Evolutionary conservation across 2,888 invertebrate genomes (phyloP).

Genomic region (Orthosia gothica): DNA sequence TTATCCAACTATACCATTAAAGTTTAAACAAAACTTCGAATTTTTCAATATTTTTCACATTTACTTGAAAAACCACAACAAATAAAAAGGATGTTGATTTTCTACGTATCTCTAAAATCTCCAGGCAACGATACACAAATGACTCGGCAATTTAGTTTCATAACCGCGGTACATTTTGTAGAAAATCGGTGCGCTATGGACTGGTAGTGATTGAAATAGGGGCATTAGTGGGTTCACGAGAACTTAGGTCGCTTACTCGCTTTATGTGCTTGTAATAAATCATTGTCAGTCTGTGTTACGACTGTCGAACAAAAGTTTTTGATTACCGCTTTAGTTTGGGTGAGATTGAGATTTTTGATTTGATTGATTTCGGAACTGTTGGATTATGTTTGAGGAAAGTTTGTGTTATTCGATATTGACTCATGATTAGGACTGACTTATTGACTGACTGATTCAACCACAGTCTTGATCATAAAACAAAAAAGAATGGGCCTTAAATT

Average conservation of each 20-base stretch:
- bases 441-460: no score
- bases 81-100: background rate
- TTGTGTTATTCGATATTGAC: background rate
- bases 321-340: background rate
- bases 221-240: slow-evolving; percentile 31
- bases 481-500: no score
- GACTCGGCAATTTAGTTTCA: slow-evolving; percentile 63
- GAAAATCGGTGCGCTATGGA: slow-evolving; percentile 42
- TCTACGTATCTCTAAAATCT: slow-evolving; percentile 35
- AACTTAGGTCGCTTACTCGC: slow-evolving; percentile 7
- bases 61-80: background rate
- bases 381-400: background rate
- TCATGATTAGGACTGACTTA: no score
- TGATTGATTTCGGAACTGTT: background rate
- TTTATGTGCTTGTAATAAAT: slow-evolving; percentile 33
- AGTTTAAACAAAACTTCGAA: no score
- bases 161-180: slow-evolving; percentile 59
- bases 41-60: background rate
- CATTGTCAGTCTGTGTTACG: slow-evolving; percentile 22
- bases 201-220: slow-evolving; percentile 37
- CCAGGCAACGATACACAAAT: slow-evolving; percentile 49
- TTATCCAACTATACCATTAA: no score
- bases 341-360: background rate
- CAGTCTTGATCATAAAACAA: no score
- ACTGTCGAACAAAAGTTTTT: slow-evolving; percentile 6